Base-by-base conservation (phyloP, 92 coral and sea anemone genomes). In the Desmophyllum pertusum region DNA sequence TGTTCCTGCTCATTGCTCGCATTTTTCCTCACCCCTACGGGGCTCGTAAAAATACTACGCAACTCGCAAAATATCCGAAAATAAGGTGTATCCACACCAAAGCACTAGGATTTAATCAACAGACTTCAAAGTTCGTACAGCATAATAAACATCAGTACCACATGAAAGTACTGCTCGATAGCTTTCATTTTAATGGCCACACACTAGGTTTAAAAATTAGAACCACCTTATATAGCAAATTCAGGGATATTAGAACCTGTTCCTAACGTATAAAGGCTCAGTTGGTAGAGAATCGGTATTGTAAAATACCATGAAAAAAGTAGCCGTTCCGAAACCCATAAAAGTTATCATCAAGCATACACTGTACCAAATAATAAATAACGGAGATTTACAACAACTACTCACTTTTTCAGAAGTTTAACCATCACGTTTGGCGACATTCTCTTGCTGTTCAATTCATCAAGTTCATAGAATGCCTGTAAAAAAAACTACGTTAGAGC, bases 381-480 rank as follows among this genome's bases (percentile, higher is more conserved):
- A 21, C 33, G 46, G 17, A 39, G 14, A 27, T 70, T 1, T 18
- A 27, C 25, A 50, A 18, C 17, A 30, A 35, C 38, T 31, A 37
- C 84, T 85, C 55, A 97, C 99, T 83, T 90, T 84, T 88, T 89
- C 72, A 97, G 76, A 73, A 97, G 85, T 73, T 90, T 94, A 50
- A 69, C 35, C 92, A 97, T 90, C 97, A 92, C 92, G 48, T 89
- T 93, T 61, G 81, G 95, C 8, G 97, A 91, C 35, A 97, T 95
- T 72, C 91, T 91, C 83, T 94, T 97, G 77, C 97, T 92, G 91
- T 97, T 97, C 35, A 95, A 78, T 87, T 97, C 99, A 51, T 97
- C 99, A 51, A 97, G 84, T 30, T 97, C 99, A 78, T 97, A 86
- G 76, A 97, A 97, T 36, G 98, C 92, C 99, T 97, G 70, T 11